Conservation (phyloP, 2,113 vertebrate species). For the Mormyrus lacerda region DNA sequence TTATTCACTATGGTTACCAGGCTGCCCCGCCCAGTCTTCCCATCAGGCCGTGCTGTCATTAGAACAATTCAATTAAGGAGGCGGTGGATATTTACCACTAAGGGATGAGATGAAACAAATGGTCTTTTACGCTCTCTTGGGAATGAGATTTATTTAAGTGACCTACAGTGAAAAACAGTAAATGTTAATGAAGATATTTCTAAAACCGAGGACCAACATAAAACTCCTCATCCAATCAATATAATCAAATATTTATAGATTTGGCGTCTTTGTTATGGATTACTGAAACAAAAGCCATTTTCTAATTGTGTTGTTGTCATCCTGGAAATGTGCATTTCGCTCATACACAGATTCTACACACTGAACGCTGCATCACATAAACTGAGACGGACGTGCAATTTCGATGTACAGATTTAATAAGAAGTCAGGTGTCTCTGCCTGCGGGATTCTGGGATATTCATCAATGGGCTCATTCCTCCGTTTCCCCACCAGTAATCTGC, state of each 20-base stretch:
- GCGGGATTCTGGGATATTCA: neutral
- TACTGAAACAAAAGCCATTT: neutral
- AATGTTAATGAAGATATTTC: neutral
- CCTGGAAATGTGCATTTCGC: neutral
- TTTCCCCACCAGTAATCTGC: neutral
- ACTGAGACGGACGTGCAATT: neutral
- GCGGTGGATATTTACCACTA: neutral
- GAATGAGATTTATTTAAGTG: neutral
- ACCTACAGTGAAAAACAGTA: neutral
- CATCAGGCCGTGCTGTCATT: neutral
- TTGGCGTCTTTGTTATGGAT: neutral
- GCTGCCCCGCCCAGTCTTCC: neutral
- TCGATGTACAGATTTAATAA: neutral
- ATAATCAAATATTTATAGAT: neutral
- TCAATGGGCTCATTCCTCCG: neutral
- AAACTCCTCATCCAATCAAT: neutral
- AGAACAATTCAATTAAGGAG: neutral
- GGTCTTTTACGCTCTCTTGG: neutral
- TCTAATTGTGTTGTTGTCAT: neutral
- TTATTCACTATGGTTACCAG: slow-evolving; percentile 27
- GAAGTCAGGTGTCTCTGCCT: neutral
- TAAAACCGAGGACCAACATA: neutral
- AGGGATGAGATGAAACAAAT: neutral
- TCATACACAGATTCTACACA: neutral
- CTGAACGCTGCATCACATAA: neutral